Evolutionary conservation across 2,888 invertebrate genomes (phyloP).

Genomic region (Listrodromus nycthemerus): DNA sequence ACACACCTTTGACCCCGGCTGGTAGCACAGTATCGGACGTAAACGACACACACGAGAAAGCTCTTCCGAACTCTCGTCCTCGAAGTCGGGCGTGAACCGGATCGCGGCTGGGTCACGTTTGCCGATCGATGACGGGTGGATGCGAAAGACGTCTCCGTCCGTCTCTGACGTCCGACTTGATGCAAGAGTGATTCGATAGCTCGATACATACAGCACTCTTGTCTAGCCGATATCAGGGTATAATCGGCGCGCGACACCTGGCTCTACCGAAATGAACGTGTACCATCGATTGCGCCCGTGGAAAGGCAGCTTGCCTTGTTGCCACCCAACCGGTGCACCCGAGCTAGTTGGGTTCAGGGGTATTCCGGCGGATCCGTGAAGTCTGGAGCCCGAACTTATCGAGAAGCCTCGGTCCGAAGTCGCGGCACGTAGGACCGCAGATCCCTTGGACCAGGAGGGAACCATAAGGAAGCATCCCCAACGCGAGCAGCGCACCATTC

Average conservation of each 20-base stretch:
- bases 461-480: constrained; percentile 55
- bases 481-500: constrained; percentile 4
- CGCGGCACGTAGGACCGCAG: constrained; percentile 63
- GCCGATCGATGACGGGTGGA: constrained; percentile 25
- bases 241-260: not conserved
- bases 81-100: constrained; percentile 13
- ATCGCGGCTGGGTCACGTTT: constrained; percentile 44
- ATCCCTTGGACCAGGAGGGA: constrained; percentile 42
- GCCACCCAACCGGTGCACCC: constrained; percentile 29
- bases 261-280: not conserved
- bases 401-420: constrained; percentile 54
- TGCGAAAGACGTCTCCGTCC: constrained; percentile 29
- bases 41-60: constrained; percentile 14
- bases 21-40: not conserved
- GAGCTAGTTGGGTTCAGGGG: constrained; percentile 8
- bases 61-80: constrained; percentile 3
- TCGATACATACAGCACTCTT: not conserved
- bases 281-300: constrained; percentile 41
- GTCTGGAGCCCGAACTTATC: constrained; percentile 52
- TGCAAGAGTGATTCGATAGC: constrained; percentile 9
- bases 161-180: constrained; percentile 18
- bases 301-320: constrained; percentile 15
- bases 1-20: not conserved
- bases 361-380: constrained; percentile 21
- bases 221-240: not conserved